Percentiles rank a stretch among this genome's conserved stretches.
Evolutionary conservation across 1,140 invertebrate species (phyloP).

Genomic region (Drosophila lowei): DNA sequence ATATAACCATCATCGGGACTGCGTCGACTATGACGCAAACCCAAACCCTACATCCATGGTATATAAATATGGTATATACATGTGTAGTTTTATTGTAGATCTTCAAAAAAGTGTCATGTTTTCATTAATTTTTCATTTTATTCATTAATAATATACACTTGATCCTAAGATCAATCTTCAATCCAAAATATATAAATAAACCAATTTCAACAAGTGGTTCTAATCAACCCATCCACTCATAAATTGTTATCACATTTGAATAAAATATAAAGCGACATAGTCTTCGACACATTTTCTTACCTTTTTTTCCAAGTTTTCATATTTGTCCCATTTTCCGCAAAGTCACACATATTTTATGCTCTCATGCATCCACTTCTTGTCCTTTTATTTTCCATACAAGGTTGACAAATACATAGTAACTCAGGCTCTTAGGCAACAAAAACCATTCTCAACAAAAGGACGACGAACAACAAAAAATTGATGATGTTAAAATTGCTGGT

Average conservation of each 20-base stretch:
- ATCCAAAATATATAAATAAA: too few relatives aligned
- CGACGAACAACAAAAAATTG: constrained; percentile 60
- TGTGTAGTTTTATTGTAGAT: too few relatives aligned
- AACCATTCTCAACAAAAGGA: constrained; percentile 19
- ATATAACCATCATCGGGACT: too few relatives aligned
- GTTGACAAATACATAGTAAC: constrained; percentile 55
- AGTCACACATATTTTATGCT: constrained; percentile 9
- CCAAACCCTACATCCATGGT: too few relatives aligned
- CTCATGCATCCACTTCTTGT: constrained; percentile 25
- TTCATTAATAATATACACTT: too few relatives aligned
- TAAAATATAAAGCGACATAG: neutral
- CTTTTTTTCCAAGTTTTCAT: neutral
- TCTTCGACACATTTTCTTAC: neutral
- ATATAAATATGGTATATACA: too few relatives aligned
- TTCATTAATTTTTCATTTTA: too few relatives aligned
- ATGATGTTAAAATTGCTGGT: constrained; percentile 73
- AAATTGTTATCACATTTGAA: constrained; percentile 1
- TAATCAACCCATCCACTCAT: neutral
- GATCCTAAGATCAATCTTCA: too few relatives aligned
- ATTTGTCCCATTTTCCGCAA: constrained; percentile 1
- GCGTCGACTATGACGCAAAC: too few relatives aligned
- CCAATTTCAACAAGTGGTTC: too few relatives aligned
- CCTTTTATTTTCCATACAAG: constrained; percentile 19
- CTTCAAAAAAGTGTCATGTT: too few relatives aligned
- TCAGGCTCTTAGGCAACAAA: constrained; percentile 4